Evolutionary conservation across 2,888 invertebrate species (phyloP), one percentile per base, ranked within the genome.

Genomic region (Tricholauxania praeusta): DNA sequence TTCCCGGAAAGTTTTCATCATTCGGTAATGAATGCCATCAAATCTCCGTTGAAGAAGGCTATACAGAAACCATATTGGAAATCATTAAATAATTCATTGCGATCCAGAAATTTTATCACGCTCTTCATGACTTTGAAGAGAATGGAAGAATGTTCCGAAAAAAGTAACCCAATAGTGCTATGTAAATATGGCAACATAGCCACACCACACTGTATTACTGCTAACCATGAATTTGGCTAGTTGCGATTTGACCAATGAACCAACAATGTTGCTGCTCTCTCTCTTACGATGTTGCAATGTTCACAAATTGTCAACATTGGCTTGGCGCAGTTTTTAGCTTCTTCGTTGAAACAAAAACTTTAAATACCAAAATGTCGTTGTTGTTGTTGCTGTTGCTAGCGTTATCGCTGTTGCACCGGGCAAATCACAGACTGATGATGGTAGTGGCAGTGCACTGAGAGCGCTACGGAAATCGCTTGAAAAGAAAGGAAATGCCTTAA

Each of bases 401-500:
- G 67, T 22, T 67, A 55, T 55, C 19, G 55, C 22, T 65, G 53
- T 55, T 39, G 66, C 52, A 14, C 15, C 22, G 28, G 28, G 22
- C 52, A 39, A 15, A 15, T 15, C 53, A 66, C 15, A 55, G 15
- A 28, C 28, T 19, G 22, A 14, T 32, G 55, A 28, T 51, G 51
- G 28, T 19, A 8, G 22, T 60, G 28, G 53, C 53, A 12, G 15
- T 39, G 6, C 39, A 39, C 76, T 77, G 53, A 74, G 77, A 77
- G 74, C 75, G 76, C 79, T 82, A 79, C 81, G 81, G 82, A 81
- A 82, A 82, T 80, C 77, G 78, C 66, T 73, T 63, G 71, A 72
- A 81, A 79, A 75, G 80, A 86, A 84, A 86, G 86, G 86, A 87
- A 86, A 87, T 87, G 85, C 87, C 85, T 87, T 83, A 84, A 86